Conservation (phyloP, 2,113 vertebrate genomes). For the Leucopternis melanops region DNA sequence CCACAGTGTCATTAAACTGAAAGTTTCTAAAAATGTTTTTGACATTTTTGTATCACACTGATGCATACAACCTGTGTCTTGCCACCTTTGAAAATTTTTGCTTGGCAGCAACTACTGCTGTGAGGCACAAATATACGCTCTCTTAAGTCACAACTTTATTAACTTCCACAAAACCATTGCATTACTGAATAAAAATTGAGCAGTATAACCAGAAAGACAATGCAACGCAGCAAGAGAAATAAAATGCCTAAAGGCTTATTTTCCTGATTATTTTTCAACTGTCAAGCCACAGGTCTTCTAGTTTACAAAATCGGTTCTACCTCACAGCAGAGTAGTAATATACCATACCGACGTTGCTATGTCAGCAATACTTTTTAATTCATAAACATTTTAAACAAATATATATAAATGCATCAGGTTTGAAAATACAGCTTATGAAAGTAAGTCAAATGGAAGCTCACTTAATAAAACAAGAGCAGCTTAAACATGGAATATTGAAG, state of each 20-base stretch:
- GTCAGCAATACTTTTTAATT: background rate
- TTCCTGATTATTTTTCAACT: background rate
- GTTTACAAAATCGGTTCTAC: background rate
- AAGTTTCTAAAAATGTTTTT: background rate
- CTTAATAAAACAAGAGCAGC: background rate
- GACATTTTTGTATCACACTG: background rate
- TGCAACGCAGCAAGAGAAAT: background rate
- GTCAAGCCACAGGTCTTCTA: background rate
- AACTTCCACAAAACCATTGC: background rate
- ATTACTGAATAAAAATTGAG: background rate
- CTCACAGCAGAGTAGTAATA: background rate
- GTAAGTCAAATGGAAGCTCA: background rate
- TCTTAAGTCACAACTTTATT: background rate
- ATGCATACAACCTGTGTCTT: background rate
- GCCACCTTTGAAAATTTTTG: background rate
- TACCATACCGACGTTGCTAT: background rate
- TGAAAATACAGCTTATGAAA: background rate
- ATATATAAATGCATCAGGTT: background rate
- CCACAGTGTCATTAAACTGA: background rate
- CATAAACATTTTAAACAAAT: background rate
- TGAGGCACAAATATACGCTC: background rate
- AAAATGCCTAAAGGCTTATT: background rate
- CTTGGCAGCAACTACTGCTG: background rate
- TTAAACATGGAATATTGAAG: background rate
- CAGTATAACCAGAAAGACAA: background rate